Evolutionary conservation across 92 coral and sea anemone genomes (phyloP).

Genomic region (Zoanthus solanderi): DNA sequence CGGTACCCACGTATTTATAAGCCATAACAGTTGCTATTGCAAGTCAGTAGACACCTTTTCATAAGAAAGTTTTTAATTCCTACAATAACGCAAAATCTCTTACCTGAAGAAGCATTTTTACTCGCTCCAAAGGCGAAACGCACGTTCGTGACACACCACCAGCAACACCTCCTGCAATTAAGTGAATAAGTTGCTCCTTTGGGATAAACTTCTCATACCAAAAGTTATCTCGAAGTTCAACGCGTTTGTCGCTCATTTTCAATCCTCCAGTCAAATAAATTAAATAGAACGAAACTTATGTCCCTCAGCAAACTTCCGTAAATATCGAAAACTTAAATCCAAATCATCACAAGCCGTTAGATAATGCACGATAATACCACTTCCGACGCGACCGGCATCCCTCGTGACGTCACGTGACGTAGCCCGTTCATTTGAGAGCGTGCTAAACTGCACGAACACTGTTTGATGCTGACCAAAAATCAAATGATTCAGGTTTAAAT

Average conservation of each 20-base stretch:
- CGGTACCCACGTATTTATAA: no score
- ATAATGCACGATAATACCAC: background rate
- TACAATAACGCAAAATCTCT: background rate
- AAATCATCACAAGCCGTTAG: background rate
- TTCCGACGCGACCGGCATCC: background rate
- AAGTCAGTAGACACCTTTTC: no score
- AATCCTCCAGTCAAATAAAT: conserved; percentile 1
- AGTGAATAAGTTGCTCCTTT: conserved; percentile 70
- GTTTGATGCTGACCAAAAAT: no score
- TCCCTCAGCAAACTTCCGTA: background rate
- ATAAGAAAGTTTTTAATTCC: background rate
- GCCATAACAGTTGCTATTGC: no score
- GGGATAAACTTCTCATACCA: conserved; percentile 42
- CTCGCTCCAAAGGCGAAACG: conserved; percentile 86
- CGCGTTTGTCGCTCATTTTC: conserved; percentile 25
- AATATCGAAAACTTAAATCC: background rate
- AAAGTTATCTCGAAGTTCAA: background rate
- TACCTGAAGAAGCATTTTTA: conserved; percentile 85
- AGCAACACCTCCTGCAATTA: conserved; percentile 81
- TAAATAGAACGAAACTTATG: background rate
- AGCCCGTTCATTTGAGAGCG: no score
- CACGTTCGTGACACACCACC: conserved; percentile 87
- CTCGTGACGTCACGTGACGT: background rate
- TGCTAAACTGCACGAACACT: no score
- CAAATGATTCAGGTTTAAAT: no score